Percentiles rank a stretch among this genome's conserved stretches.
Conservation (phyloP, 1,140 invertebrate species). For the Bombus vancouverensis region DNA sequence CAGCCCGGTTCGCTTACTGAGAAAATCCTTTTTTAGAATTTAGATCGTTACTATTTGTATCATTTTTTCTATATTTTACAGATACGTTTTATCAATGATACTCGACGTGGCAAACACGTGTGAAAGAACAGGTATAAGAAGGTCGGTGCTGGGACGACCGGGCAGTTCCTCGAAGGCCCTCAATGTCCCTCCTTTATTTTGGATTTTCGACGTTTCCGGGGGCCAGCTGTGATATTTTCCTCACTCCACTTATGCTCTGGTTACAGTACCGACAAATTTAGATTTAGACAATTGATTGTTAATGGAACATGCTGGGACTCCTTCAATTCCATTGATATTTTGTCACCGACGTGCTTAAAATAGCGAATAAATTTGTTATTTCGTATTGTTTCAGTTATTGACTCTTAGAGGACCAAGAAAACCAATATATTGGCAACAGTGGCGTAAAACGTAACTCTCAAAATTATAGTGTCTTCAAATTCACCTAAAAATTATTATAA, state of each 20-base stretch:
- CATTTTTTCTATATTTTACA: constrained; percentile 76
- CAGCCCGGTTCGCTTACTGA: constrained; percentile 66
- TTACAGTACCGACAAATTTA: constrained; percentile 68
- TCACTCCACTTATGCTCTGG: constrained; percentile 73
- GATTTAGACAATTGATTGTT: constrained; percentile 62
- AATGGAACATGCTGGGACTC: constrained; percentile 24
- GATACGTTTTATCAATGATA: constrained; percentile 40
- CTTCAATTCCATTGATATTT: constrained; percentile 54
- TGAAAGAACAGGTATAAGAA: constrained; percentile 42
- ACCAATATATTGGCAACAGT: constrained; percentile 3
- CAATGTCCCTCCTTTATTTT: constrained; percentile 65
- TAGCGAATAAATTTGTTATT: constrained; percentile 24
- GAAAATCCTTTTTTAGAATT: constrained; percentile 36
- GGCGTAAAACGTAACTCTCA: neutral
- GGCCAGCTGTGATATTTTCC: constrained; percentile 81
- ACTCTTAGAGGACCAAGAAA: constrained; percentile 32
- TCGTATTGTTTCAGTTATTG: constrained; percentile 18
- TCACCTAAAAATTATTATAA: neutral
- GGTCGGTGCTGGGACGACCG: constrained; percentile 50
- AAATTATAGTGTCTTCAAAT: constrained; percentile 3
- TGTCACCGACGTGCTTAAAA: constrained; percentile 27
- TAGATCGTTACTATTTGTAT: constrained; percentile 71
- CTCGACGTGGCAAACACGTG: constrained; percentile 21
- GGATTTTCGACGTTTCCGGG: constrained; percentile 73
- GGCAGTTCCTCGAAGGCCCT: constrained; percentile 59